Percentiles rank a stretch among this genome's conserved stretches.
Conservation (phyloP, 2,113 vertebrate species). For the Pithys albifrons region DNA sequence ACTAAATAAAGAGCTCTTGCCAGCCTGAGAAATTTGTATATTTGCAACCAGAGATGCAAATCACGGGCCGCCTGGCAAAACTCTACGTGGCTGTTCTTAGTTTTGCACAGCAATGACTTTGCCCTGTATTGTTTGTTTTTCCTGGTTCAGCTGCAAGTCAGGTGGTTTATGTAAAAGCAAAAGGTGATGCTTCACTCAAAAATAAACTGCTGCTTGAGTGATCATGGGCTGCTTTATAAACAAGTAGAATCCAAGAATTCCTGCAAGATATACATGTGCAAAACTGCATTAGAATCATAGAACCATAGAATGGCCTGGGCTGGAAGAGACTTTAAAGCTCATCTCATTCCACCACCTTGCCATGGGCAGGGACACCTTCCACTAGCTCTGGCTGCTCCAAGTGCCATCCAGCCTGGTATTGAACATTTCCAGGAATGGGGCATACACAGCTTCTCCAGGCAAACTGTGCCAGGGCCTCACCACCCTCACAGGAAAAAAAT, state of each 20-base stretch:
- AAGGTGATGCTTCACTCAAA: background rate
- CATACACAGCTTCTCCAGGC: background rate
- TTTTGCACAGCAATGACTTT: background rate
- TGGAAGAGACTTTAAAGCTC: background rate
- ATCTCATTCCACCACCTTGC: background rate
- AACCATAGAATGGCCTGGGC: background rate
- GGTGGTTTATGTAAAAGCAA: background rate
- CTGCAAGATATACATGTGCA: background rate
- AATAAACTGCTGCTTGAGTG: background rate
- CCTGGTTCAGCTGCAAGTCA: slow-evolving; percentile 17
- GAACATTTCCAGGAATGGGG: background rate
- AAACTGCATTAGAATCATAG: background rate
- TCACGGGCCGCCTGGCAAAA: background rate
- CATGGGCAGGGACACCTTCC: background rate
- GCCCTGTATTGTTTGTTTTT: background rate
- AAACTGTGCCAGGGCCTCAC: background rate
- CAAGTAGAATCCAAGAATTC: background rate
- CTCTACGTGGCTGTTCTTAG: background rate
- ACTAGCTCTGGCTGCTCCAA: background rate
- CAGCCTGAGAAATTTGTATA: background rate
- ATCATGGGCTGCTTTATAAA: background rate
- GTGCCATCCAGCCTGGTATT: background rate
- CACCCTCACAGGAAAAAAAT: background rate
- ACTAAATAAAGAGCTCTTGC: background rate
- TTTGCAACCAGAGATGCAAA: background rate